These are phyloP conservation scores for Brachyhypopomus occidentalis DNA, from an alignment of 2,113 vertebrate genomes.

Conservation along the genomic window DNA sequence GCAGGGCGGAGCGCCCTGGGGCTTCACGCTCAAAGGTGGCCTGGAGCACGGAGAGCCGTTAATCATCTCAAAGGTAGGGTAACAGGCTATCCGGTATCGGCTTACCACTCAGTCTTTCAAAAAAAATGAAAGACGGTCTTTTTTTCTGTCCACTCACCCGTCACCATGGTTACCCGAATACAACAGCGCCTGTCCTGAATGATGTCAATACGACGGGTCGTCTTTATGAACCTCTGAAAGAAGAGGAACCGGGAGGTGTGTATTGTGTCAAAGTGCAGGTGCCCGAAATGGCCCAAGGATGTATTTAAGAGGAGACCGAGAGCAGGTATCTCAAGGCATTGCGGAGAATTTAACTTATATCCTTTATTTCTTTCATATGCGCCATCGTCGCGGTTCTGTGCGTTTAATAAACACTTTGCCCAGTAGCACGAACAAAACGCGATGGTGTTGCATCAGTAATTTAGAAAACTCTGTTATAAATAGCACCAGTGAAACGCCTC, in stretches of 20 bases:
- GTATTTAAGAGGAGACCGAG: too few relatives aligned
- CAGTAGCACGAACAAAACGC: too few relatives aligned
- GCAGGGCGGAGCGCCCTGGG: slow-evolving; percentile 93
- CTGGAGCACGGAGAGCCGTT: slow-evolving; percentile 86
- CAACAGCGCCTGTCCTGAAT: neutral
- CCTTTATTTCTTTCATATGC: too few relatives aligned
- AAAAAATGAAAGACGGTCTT: neutral
- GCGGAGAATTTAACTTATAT: too few relatives aligned
- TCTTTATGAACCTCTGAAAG: neutral
- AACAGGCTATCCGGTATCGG: neutral
- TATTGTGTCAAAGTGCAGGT: neutral
- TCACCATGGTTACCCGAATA: slow-evolving; percentile 23
- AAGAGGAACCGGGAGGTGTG: neutral
- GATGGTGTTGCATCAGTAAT: too few relatives aligned
- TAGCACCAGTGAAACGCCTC: too few relatives aligned
- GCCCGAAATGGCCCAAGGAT: too few relatives aligned
- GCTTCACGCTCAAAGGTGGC: slow-evolving; percentile 92
- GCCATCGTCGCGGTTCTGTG: too few relatives aligned
- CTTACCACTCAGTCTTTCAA: slow-evolving; percentile 11
- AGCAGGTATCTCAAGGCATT: too few relatives aligned
- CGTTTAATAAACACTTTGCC: too few relatives aligned
- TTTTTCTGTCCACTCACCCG: neutral
- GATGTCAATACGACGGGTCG: slow-evolving; percentile 15
- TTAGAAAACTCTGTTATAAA: too few relatives aligned
- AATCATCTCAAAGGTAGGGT: slow-evolving; percentile 93